phyloP scores from a whole-genome alignment of 2,888 invertebrate species.

The Temnothorax ravouxi region DNA sequence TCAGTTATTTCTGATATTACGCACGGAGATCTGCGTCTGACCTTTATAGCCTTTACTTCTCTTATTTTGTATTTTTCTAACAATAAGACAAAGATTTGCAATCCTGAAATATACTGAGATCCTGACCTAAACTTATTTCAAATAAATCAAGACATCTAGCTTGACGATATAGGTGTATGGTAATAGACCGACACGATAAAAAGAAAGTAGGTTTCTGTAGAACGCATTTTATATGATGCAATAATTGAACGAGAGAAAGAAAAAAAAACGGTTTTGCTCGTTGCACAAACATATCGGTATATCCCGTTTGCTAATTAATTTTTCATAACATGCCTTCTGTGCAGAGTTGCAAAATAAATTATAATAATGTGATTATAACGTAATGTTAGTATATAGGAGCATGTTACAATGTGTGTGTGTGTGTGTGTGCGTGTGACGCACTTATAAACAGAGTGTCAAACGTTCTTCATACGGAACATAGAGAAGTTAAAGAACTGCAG shows the following conservation, averaged over 20 bases:
- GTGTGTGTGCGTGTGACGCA: neutral
- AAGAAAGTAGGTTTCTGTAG: neutral
- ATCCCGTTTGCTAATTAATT: neutral
- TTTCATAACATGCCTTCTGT: neutral
- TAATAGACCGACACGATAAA: conserved; percentile 48
- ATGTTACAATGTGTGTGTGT: no score
- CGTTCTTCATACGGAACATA: no score
- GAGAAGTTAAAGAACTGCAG: no score
- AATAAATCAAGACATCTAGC: neutral
- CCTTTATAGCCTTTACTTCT: no score
- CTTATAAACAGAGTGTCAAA: neutral
- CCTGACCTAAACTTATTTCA: neutral
- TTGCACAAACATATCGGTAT: neutral
- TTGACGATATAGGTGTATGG: neutral
- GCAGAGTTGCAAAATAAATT: neutral
- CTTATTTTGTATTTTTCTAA: no score
- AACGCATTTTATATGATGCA: conserved; percentile 36
- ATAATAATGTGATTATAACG: neutral
- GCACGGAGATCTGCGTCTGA: no score
- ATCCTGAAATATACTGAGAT: neutral
- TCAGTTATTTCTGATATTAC: no score
- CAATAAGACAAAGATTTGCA: neutral
- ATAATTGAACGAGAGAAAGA: conserved; percentile 59
- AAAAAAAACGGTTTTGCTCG: conserved; percentile 18
- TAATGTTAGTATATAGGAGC: neutral